A percentile compares a stretch with the other conserved stretches of the same genome.
Conservation (phyloP, 30 jellyfish, hydroid and myxozoan genomes). For the Chironex yamaguchii region DNA sequence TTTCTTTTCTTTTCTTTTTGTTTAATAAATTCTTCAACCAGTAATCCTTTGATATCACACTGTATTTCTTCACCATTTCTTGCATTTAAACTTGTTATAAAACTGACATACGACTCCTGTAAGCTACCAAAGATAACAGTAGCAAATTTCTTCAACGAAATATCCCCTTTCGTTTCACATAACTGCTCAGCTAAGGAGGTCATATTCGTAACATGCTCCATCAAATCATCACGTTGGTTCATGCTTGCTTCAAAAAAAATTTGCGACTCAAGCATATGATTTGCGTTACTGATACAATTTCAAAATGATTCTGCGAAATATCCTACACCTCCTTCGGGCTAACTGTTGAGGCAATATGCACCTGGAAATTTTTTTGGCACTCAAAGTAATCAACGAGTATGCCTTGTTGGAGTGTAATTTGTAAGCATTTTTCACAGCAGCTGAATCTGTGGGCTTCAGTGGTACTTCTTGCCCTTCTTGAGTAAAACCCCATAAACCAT, state of each 20-base stretch:
- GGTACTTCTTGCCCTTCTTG: slow-evolving; percentile 50
- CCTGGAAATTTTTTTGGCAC: slow-evolving; percentile 56
- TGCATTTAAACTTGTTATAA: slow-evolving; percentile 44
- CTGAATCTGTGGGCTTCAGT: slow-evolving; percentile 11
- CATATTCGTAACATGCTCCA: slow-evolving; percentile 51
- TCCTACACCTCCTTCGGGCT: slow-evolving; percentile 71
- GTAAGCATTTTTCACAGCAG: slow-evolving; percentile 43
- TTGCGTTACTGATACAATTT: slow-evolving; percentile 42
- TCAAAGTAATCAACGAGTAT: slow-evolving; percentile 37
- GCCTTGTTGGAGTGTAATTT: slow-evolving; percentile 58
- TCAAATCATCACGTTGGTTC: slow-evolving; percentile 48
- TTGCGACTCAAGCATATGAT: slow-evolving; percentile 50
- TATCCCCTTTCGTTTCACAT: slow-evolving; percentile 49
- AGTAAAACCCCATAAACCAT: slow-evolving; percentile 50
- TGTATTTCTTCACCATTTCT: slow-evolving; percentile 46
- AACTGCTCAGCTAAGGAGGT: slow-evolving; percentile 61
- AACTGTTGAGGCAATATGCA: slow-evolving; percentile 47
- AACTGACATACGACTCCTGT: slow-evolving; percentile 38
- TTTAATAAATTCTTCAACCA: slow-evolving; percentile 61
- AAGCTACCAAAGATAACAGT: slow-evolving; percentile 47
- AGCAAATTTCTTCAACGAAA: slow-evolving; percentile 42
- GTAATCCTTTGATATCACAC: slow-evolving; percentile 48
- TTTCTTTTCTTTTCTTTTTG: slow-evolving; percentile 57
- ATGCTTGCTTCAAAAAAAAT: slow-evolving; percentile 54
- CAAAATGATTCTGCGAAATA: slow-evolving; percentile 44